A percentile compares a stretch with the other conserved stretches of the same genome.
Conservation (phyloP, 2,113 vertebrate species). For the Mastomys coucha region DNA sequence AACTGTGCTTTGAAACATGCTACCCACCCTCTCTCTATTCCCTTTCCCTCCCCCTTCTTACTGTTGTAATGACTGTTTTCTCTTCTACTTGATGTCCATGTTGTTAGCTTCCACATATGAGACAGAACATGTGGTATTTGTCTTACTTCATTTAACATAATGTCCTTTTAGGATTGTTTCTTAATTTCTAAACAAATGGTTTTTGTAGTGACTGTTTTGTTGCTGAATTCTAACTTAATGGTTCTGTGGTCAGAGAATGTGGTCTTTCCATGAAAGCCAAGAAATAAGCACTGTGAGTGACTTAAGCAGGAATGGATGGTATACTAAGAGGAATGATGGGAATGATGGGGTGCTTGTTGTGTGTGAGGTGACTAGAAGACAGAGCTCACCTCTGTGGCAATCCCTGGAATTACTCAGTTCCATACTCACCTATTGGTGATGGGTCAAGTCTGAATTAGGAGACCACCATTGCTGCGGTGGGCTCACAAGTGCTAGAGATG, state of each 20-base stretch:
- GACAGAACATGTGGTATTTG: background rate
- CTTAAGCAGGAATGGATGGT: background rate
- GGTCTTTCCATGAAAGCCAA: background rate
- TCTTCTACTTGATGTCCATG: background rate
- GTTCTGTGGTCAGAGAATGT: background rate
- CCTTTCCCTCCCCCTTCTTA: background rate
- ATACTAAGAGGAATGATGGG: fast-evolving
- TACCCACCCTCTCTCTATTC: too few species aligned
- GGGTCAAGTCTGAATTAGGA: background rate
- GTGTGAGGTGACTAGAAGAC: background rate
- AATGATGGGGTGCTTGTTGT: too few species aligned
- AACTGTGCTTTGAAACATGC: too few species aligned
- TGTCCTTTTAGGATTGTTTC: background rate
- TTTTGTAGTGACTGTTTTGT: background rate
- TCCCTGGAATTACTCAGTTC: background rate
- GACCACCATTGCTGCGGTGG: background rate
- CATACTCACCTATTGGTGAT: too few species aligned
- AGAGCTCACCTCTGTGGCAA: background rate
- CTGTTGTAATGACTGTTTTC: background rate
- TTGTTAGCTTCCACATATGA: background rate
- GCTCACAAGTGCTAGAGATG: background rate
- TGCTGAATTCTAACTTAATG: background rate
- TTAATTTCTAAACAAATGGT: background rate
- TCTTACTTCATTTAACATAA: background rate
- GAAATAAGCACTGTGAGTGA: background rate